Percentiles rank a stretch among this genome's conserved stretches.
phyloP scores from a whole-genome alignment of 2,888 invertebrate genomes.

The Scaptomyza caliginosa region DNA sequence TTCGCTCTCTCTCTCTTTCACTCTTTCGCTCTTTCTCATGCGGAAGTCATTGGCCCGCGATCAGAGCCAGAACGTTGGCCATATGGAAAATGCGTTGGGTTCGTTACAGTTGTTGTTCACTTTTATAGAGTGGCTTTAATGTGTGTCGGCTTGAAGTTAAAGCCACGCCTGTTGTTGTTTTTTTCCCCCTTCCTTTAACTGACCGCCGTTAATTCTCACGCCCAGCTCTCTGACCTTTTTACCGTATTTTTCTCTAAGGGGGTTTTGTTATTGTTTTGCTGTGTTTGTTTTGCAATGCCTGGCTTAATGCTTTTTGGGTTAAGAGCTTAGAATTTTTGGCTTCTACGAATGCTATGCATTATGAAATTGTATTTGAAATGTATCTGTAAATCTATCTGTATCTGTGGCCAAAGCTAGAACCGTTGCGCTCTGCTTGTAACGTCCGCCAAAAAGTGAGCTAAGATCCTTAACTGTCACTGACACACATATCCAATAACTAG shows the following conservation, averaged over 20 bases:
- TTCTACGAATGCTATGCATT: constrained; percentile 22
- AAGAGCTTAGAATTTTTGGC: constrained; percentile 23
- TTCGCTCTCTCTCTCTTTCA: constrained; percentile 4
- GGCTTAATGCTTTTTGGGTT: constrained; percentile 37
- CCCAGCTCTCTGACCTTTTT: constrained; percentile 67
- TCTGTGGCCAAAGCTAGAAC: not conserved
- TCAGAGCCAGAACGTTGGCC: constrained; percentile 18
- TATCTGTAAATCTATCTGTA: constrained; percentile 10
- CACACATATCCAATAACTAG: constrained; percentile 68
- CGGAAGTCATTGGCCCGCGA: constrained; percentile 34
- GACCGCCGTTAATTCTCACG: constrained; percentile 58
- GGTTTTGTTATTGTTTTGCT: constrained; percentile 30
- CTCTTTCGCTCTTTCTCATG: constrained; percentile 10
- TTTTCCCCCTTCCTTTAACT: not conserved
- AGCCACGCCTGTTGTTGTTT: constrained; percentile 22
- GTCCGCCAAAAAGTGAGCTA: constrained; percentile 46
- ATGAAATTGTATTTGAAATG: constrained; percentile 37
- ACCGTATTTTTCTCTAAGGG: constrained; percentile 48
- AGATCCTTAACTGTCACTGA: constrained; percentile 75
- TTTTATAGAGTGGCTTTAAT: constrained; percentile 59
- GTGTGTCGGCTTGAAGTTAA: constrained; percentile 32
- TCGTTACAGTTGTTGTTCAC: constrained; percentile 24
- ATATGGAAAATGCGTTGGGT: constrained; percentile 19
- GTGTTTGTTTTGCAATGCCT: constrained; percentile 54
- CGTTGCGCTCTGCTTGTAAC: constrained; percentile 61